Conservation (phyloP, 2,113 vertebrate species). For the Rhizomys pruinosus region DNA sequence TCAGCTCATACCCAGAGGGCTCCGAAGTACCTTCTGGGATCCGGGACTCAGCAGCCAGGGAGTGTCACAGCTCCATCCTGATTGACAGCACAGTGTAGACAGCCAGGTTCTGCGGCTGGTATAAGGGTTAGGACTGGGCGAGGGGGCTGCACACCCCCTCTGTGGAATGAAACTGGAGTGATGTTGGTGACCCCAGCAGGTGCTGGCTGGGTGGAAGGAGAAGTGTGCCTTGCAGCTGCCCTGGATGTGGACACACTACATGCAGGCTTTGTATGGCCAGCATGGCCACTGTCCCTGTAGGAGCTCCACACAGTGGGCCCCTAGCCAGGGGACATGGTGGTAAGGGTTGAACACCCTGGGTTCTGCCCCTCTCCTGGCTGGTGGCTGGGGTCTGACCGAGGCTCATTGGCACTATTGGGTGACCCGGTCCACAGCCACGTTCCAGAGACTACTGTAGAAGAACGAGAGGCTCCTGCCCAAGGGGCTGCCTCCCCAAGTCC, state of each 20-base stretch:
- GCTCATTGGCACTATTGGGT: too few species aligned
- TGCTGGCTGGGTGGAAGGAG: neutral
- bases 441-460: neutral
- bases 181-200: too few species aligned
- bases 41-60: neutral
- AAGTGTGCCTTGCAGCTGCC: neutral
- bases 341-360: neutral
- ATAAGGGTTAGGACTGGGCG: neutral
- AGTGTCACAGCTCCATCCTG: neutral
- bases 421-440: too few species aligned
- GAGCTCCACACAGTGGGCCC: neutral
- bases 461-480: neutral
- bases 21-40: neutral
- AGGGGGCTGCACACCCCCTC: neutral
- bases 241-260: neutral
- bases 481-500: fast-evolving
- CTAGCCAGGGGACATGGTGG: neutral
- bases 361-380: neutral
- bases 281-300: neutral
- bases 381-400: too few species aligned
- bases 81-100: neutral
- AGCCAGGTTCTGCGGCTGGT: neutral
- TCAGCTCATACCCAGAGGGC: neutral
- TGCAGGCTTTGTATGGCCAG: neutral
- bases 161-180: neutral